Base-by-base conservation (phyloP, 2,113 vertebrate species). In the Lycocorax pyrrhopterus region DNA sequence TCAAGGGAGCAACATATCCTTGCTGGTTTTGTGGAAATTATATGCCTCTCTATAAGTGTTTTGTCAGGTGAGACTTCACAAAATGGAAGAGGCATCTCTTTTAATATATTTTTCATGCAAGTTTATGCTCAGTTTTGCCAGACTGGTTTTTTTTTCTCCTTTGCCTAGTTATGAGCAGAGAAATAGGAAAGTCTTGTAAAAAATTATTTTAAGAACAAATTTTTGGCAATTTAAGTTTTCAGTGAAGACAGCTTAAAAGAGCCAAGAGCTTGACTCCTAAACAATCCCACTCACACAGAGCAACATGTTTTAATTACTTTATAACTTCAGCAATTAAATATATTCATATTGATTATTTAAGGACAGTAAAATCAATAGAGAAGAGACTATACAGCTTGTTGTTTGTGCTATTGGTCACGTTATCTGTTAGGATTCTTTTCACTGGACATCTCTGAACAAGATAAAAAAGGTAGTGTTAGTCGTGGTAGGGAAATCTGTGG, bases 121-220 rank as follows among this genome's bases (percentile, higher is more conserved):
- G 18, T 39, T 59, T 78, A 41, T 44, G 29, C 21, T 46, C 12
- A 49, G 8, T 49, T 75, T 74, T 80, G 4, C 15, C 26, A 58
- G 12, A 15, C 1, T 47, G 0, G n/a, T 20, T 4, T 37, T 43
- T 39, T 32, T 33, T 55, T 9, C 2, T 2, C 2, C 2, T 67
- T 59, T 67, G 3, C 26, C 20, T 68, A 14, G 18, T 49, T 81
- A 44, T 37, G 6, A 63, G 10, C 8, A 20, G 44, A 77, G 23
- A 47, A 60, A 77, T 13, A 74, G 15, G 9, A 60, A 83, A 60
- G 6, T 5, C 6, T 93, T 51, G 16, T 26, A 37, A 82, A 92
- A 8, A 43, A 10, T 12, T 25, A 3, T 21, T 62, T 80, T 43
- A 74, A 81, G 7, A 53, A 4, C 15, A 69, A 21, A 63, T 46